Base-by-base conservation (phyloP, 2,113 vertebrate species). In the Brevimyrus niger region DNA sequence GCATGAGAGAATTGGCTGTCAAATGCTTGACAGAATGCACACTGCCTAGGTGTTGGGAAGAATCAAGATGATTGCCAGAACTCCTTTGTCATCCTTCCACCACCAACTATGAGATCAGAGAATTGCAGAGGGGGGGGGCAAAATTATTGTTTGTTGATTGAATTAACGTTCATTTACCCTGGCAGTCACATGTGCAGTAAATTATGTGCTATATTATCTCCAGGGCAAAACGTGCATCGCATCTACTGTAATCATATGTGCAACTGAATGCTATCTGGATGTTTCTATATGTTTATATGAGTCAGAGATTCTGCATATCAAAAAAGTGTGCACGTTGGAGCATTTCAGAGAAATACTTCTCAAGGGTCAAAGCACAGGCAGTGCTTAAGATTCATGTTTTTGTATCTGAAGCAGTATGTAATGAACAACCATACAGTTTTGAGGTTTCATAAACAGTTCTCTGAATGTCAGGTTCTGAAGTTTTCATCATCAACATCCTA, bases 141-240 rank as follows among this genome's bases (percentile, higher is more conserved):
- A 89, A 89, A 84, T 31, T 91, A 92, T 94, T 93, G 94, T 95
- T 95, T 95, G 93, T 90, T 89, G 61, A 93, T 91, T 92, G 93
- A 92, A 89, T 95, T 95, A 96, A 95, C 93, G 95, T 92, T 95
- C 85, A 94, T 96, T 95, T 95, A 94, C 93, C 92, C 93, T 93
- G 91, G 93, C 92, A 94, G 90, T 93, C 93, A 93, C 93, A 95
- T 90, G 91, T 94, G 92, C 93, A 94, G 92, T 94, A 94, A 94
- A 96, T 95, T 94, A 94, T 92, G 90, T 92, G 89, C 93, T 92
- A 90, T 93, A 55, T 91, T 92, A 89, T 94, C 89, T 91, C 90
- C 89, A 17, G 83, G 86, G 91, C 91, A 91, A 90, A 88, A 55
- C 31, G 51, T 38, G 87, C 46, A 87, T 91, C 89, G 48, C 38